Base-by-base conservation (phyloP, 2,113 vertebrate genomes). In the Mesoclemmys tuberculata region DNA sequence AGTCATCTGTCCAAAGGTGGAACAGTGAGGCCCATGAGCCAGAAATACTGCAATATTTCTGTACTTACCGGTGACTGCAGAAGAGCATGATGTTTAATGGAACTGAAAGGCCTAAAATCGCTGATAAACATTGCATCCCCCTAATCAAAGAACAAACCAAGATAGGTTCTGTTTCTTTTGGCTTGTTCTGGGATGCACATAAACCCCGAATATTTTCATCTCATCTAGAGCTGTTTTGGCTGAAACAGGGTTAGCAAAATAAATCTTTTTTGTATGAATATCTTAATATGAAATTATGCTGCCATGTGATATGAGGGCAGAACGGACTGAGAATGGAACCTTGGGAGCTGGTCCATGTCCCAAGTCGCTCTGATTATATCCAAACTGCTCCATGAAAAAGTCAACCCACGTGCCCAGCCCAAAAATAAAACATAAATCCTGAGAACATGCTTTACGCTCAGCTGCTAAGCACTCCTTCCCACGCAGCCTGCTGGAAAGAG, bases 401-500 rank as follows among this genome's bases (percentile, higher is more conserved):
- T 3, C 84, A 90, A 91, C 89, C 48, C 3, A 0, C 18, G 18
- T 85, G 88, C 79, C 54, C 26, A 4, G 41, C 1, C 12, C 41
- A 55, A 48, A 92, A 93, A 94, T 82, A 52, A 93, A 91, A 93
- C 85, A 95, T 38, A 95, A 93, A 85, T 49, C 64, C 64, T 31
- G 91, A 64, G 89, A 85, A 80, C 84, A 52, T 38, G 61, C 51
- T 96, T 90, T 86, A 90, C 86, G 9, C 92, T 96, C 94, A 54
- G 96, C 96, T 95, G 75, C 83, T 78, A 78, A 93, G 94, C n/a
- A 3, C 27, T 89, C 10, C 49, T 89, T 94, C 95, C 95, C 88
- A 97, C 19, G 0, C 84, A 93, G 77, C 2, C 93, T 79, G n/a
- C 12, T 83, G 35, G 56, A 90, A 82, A 49, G 93, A 95, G 83